phyloP scores from a whole-genome alignment of 2,888 invertebrate species.

The Miltochrista miniata region DNA sequence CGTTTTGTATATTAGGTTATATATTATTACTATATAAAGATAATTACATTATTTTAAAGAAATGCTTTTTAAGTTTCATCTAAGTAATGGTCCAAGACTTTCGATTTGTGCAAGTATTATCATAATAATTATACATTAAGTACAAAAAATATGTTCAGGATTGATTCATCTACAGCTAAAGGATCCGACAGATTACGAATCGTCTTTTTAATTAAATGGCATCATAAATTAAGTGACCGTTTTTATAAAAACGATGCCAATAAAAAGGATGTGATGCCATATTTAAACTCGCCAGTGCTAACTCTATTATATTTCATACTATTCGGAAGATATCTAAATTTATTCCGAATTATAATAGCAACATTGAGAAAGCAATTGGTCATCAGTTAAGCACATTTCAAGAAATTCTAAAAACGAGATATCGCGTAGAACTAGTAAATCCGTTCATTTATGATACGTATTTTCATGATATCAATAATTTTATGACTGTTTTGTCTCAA shows the following conservation, averaged over 20 bases:
- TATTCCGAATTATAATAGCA: conserved; percentile 1
- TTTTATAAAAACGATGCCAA: conserved; percentile 7
- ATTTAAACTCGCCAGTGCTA: conserved; percentile 8
- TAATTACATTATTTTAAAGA: conserved; percentile 27
- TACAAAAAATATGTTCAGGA: conserved; percentile 33
- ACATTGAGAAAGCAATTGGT: conserved; percentile 9
- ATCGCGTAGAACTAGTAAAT: conserved; percentile 19
- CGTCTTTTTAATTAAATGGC: conserved; percentile 7
- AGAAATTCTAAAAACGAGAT: conserved; percentile 20
- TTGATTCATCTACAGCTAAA: conserved; percentile 26
- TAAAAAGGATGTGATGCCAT: conserved; percentile 14
- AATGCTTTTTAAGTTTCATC: conserved; percentile 19
- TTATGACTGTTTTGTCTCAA: conserved; percentile 32
- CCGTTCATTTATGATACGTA: conserved; percentile 18
- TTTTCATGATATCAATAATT: conserved; percentile 35
- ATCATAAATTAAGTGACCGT: conserved; percentile 7
- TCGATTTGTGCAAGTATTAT: conserved; percentile 36
- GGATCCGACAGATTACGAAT: conserved; percentile 15
- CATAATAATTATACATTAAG: conserved; percentile 19
- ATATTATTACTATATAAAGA: conserved; percentile 27
- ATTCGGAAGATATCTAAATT: too few species aligned
- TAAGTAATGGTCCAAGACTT: conserved; percentile 41
- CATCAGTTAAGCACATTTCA: conserved; percentile 13
- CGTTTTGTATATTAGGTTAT: conserved; percentile 48
- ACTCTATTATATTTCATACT: not conserved